phyloP scores from a whole-genome alignment of 2,888 invertebrate genomes.

The Pseudeuparius sepicola region DNA sequence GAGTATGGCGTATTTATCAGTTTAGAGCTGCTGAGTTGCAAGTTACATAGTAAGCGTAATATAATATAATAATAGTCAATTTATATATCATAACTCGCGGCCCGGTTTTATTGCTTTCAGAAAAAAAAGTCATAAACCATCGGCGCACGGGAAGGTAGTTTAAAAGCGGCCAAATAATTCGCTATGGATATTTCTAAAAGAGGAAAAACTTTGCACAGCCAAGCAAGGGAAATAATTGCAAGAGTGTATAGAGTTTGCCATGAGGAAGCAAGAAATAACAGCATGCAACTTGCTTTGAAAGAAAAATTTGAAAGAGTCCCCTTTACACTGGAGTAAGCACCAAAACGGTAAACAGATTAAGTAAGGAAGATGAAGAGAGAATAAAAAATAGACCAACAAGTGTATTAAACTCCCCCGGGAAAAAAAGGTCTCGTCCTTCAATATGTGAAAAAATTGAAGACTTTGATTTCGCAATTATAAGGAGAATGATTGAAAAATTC shows the following conservation, averaged over 20 bases:
- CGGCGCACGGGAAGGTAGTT: too few species aligned
- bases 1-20: too few species aligned
- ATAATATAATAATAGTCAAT: too few species aligned
- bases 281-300: constrained; percentile 7
- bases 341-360: constrained; percentile 1
- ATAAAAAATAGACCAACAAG: constrained; percentile 8
- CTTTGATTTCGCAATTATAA: constrained; percentile 13
- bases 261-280: constrained; percentile 9
- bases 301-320: constrained; percentile 3
- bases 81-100: too few species aligned
- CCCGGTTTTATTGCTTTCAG: too few species aligned
- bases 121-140: too few species aligned
- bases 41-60: too few species aligned
- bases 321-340: constrained; percentile 6
- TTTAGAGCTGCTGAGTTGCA: too few species aligned
- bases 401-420: constrained; percentile 4
- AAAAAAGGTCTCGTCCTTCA: constrained; percentile 12
- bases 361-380: constrained; percentile 9
- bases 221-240: constrained; percentile 8
- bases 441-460: constrained; percentile 9
- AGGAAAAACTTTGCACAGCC: constrained; percentile 7
- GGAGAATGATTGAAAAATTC: constrained; percentile 8
- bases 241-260: constrained; percentile 11
- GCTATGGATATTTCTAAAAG: too few species aligned
- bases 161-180: too few species aligned